A percentile compares a stretch with the other conserved stretches of the same genome.
These are phyloP conservation scores for Ptychobarbus kaznakovi DNA, from an alignment of 2,797 vertebrate genomes.

Conservation along the genomic window DNA sequence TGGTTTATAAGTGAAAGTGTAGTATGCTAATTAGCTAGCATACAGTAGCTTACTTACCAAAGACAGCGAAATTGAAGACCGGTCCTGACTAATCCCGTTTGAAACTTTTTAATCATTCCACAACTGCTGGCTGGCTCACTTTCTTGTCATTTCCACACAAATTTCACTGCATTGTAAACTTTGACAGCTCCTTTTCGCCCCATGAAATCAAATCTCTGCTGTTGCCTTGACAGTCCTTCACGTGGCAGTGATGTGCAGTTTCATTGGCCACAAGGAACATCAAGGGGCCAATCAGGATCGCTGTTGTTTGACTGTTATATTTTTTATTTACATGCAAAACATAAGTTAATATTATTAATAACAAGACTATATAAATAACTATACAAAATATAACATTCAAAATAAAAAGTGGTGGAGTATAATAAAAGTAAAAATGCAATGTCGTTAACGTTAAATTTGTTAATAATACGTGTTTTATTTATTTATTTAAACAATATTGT, in stretches of 20 bases:
- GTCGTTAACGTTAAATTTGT: too few species aligned
- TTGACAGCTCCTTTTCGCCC: slow-evolving; percentile 22
- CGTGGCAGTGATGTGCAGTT: not conserved
- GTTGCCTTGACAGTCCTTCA: not conserved
- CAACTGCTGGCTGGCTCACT: not conserved
- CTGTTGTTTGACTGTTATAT: not conserved
- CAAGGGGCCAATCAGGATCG: slow-evolving; percentile 26
- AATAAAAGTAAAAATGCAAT: not conserved
- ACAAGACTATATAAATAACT: too few species aligned
- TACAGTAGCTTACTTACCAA: slow-evolving; percentile 26
- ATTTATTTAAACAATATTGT: too few species aligned
- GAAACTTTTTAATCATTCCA: not conserved
- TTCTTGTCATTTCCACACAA: not conserved
- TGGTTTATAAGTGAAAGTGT: not conserved
- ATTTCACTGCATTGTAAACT: slow-evolving; percentile 41
- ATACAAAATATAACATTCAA: not conserved
- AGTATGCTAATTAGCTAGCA: slow-evolving; percentile 39
- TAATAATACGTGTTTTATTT: too few species aligned
- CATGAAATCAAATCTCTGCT: slow-evolving; percentile 34
- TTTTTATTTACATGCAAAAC: not conserved
- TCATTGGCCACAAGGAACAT: slow-evolving; percentile 35
- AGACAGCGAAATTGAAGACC: slow-evolving; percentile 1
- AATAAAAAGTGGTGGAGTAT: too few species aligned
- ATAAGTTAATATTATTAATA: not conserved
- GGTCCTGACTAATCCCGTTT: not conserved